Percentiles rank a stretch among this genome's conserved stretches.
Evolutionary conservation across 92 coral and sea anemone species (phyloP).

Genomic region (Heliopora coerulea): DNA sequence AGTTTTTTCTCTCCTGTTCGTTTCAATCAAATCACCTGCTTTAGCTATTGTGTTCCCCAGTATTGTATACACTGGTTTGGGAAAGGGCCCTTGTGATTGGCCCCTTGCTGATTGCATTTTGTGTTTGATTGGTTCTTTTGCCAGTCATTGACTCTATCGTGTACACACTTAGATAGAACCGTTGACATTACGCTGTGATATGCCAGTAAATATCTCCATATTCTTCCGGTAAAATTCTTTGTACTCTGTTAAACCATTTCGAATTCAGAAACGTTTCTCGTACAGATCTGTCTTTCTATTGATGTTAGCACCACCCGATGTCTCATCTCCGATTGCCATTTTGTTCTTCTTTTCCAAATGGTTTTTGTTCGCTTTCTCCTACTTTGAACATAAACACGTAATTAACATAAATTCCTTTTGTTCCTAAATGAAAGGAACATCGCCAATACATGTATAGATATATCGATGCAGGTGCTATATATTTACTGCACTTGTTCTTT

Average conservation of each 20-base stretch:
- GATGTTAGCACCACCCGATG: too few species aligned
- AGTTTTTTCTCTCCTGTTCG: conserved; percentile 21
- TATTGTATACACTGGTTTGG: background rate
- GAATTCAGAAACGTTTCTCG: too few species aligned
- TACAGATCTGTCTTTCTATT: too few species aligned
- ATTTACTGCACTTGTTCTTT: conserved; percentile 15
- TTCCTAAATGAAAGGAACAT: background rate
- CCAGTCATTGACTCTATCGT: background rate
- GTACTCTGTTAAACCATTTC: too few species aligned
- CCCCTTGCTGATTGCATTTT: background rate
- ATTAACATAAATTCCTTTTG: conserved; percentile 32
- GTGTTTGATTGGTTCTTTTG: conserved; percentile 5
- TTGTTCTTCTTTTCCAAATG: background rate
- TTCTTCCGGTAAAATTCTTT: background rate
- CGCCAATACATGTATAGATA: background rate
- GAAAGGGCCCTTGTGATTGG: conserved; percentile 2
- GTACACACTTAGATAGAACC: background rate
- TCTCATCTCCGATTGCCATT: background rate
- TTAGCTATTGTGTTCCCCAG: background rate
- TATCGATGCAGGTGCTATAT: background rate
- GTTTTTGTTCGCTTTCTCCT: conserved; percentile 10
- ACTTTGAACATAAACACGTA: background rate
- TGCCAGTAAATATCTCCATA: background rate
- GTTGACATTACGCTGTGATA: background rate
- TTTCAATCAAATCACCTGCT: conserved; percentile 24